Conservation (phyloP, 1,140 invertebrate species). For the Cephus cinctus region DNA sequence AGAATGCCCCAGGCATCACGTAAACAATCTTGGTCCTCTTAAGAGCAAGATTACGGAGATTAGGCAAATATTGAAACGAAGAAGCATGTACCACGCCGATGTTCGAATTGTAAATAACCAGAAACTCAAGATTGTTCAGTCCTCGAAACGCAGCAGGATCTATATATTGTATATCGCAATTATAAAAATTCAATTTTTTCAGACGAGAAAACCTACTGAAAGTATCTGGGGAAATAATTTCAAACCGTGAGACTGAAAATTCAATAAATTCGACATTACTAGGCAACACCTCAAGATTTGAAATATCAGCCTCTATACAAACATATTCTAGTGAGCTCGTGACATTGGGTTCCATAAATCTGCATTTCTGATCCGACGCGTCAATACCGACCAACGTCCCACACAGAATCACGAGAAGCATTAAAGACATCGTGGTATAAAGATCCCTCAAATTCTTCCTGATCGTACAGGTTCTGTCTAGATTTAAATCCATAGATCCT, state of each 20-base stretch:
- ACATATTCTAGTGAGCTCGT: constrained; percentile 35
- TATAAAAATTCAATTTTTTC: constrained; percentile 32
- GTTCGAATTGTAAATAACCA: constrained; percentile 32
- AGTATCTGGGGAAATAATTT: constrained; percentile 23
- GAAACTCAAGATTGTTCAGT: constrained; percentile 28
- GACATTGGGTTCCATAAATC: constrained; percentile 23
- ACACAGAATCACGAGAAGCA: neutral
- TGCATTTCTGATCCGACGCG: constrained; percentile 31
- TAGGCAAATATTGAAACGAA: constrained; percentile 27
- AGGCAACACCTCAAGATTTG: constrained; percentile 28
- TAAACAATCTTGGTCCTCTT: constrained; percentile 29
- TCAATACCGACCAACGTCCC: neutral
- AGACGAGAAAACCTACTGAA: constrained; percentile 29
- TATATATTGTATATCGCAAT: constrained; percentile 30
- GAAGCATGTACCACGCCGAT: constrained; percentile 18
- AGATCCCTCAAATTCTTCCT: neutral
- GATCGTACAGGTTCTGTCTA: too few relatives aligned
- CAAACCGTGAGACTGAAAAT: constrained; percentile 35
- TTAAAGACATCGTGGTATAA: neutral
- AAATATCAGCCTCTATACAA: constrained; percentile 30
- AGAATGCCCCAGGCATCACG: constrained; percentile 32
- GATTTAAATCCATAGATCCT: too few relatives aligned
- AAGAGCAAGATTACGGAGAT: constrained; percentile 25
- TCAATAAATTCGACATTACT: constrained; percentile 37
- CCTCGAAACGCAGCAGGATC: constrained; percentile 27